Evolutionary conservation across 1,140 invertebrate species (phyloP), one percentile per base, ranked within the genome.

Genomic region (Diprion similis): DNA sequence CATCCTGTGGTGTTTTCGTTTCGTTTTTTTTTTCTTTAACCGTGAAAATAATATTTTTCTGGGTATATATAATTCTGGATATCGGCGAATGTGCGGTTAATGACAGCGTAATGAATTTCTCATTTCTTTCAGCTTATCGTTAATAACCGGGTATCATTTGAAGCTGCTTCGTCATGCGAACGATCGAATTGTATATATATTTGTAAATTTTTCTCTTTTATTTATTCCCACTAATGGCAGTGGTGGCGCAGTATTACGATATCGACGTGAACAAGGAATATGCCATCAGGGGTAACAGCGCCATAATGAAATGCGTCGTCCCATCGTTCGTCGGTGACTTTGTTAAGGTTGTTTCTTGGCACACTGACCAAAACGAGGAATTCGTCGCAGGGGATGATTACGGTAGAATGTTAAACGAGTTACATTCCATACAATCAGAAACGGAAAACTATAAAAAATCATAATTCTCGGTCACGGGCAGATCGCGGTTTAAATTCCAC

Each of bases 271-370:
- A 96, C 87, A 96, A 97, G 87, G 95, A 97, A 81, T 97, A 97
- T 88, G 95, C 94, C 18, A 97, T 97, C 79, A 90, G 94, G 75
- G 96, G 96, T 72, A 97, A 97, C 87, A 94, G 95, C 66, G 96
- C 95, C 70, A 93, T 98, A 73, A 89, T 98, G 81, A 96, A 96
- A 87, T 98, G 97, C 89, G 93, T 94, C 80, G 94, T 98, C 78
- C 97, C 96, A 18, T 95, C 94, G 66, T 98, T 96, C 86, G 95
- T 98, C 66, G 94, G 95, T 66, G 96, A 98, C 88, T 98, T 97
- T 87, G 94, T 98, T 37, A 92, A 91, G 78, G 94, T 98, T 76
- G 90, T 95, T 37, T 94, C 94, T 9, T 98, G 97, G 97, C 93
- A 94, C 76, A 95, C 94, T 72, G 93, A 95, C 86, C 89, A 92